phyloP scores from a whole-genome alignment of 37 sponge, comb jelly and placozoan species.

The Tethya wilhelma region DNA sequence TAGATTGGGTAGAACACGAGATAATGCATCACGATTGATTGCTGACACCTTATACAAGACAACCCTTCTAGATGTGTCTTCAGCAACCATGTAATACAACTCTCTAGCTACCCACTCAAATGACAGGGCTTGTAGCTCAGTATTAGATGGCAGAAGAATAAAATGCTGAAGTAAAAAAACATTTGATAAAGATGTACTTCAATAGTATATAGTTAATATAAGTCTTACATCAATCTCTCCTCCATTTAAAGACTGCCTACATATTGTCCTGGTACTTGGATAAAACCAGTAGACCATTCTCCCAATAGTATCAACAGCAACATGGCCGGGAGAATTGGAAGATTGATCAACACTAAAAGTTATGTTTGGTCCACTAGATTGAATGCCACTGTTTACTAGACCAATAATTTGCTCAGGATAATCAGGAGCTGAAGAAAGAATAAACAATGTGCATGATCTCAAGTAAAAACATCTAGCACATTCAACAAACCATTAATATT shows the following conservation, averaged over 20 bases:
- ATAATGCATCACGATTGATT: background rate
- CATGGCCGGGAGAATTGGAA: background rate
- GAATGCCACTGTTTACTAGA: background rate
- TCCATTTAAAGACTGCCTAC: constrained; percentile 16
- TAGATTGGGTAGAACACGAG: background rate
- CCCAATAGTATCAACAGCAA: constrained; percentile 36
- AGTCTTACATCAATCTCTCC: background rate
- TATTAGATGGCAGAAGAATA: constrained; percentile 2
- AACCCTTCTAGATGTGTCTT: background rate
- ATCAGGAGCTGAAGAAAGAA: background rate
- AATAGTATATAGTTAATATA: too few relatives aligned
- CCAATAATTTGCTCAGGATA: constrained; percentile 48
- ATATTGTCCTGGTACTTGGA: background rate
- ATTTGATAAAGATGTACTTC: background rate
- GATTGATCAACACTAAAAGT: background rate
- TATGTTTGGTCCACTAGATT: background rate
- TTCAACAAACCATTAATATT: background rate
- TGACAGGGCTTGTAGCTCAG: constrained; percentile 14
- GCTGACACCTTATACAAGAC: background rate
- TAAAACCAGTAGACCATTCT: constrained; percentile 40
- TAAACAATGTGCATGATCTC: background rate
- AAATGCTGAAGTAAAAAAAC: background rate
- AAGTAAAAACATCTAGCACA: background rate
- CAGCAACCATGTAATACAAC: constrained; percentile 6
- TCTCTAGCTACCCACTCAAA: constrained; percentile 44